Evolutionary conservation across 1,140 invertebrate species (phyloP).

Genomic region (Anastrepha ludens): DNA sequence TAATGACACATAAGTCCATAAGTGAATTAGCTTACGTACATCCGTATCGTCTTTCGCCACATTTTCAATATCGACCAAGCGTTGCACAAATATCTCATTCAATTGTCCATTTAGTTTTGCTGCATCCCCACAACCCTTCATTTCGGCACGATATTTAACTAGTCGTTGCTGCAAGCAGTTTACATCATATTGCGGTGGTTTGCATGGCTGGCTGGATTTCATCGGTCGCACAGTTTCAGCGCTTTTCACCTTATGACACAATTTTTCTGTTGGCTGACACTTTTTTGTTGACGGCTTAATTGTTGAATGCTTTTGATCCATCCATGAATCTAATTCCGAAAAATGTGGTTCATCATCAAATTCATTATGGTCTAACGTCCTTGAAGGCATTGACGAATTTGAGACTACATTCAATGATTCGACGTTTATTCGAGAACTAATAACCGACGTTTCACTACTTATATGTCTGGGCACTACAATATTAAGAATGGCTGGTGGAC

Average conservation of each 20-base stretch:
- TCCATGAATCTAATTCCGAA: not conserved
- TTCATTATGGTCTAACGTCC: not conserved
- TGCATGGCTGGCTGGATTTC: not conserved
- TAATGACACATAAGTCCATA: too few species aligned
- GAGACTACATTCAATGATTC: not conserved
- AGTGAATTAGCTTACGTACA: slow-evolving; percentile 44
- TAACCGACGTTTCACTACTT: slow-evolving; percentile 6
- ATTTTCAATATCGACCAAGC: slow-evolving; percentile 64
- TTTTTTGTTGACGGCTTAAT: not conserved
- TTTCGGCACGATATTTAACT: not conserved
- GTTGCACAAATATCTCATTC: slow-evolving; percentile 64
- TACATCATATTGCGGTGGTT: not conserved
- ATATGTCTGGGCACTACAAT: slow-evolving; percentile 32
- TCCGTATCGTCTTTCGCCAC: slow-evolving; percentile 46
- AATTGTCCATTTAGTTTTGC: slow-evolving; percentile 61
- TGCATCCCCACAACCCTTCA: slow-evolving; percentile 56
- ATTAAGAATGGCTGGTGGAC: not conserved
- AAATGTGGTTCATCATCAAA: not conserved
- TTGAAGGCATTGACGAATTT: not conserved
- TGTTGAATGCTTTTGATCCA: not conserved
- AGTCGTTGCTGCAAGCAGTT: not conserved
- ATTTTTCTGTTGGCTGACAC: not conserved
- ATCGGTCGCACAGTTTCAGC: not conserved
- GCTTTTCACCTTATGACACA: not conserved
- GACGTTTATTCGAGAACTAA: not conserved